Evolutionary conservation across 2,797 vertebrate species (phyloP).

Genomic region (Chaenodraco wilsoni): DNA sequence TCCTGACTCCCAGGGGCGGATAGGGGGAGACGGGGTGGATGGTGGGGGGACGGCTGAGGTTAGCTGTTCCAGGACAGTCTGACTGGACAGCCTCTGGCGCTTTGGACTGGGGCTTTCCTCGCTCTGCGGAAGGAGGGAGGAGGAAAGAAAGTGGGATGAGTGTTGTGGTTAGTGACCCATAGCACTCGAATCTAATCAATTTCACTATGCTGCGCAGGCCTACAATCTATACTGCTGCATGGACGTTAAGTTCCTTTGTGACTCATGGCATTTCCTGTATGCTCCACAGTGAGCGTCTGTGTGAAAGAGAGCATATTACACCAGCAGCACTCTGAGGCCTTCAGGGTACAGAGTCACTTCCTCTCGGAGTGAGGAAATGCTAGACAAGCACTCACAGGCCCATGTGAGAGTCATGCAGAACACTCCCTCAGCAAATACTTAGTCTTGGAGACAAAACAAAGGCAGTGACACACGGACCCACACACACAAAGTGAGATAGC

Average conservation of each 20-base stretch:
- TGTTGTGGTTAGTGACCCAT: slow-evolving; percentile 66
- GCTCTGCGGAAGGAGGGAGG: slow-evolving; percentile 76
- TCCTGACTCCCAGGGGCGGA: slow-evolving; percentile 97
- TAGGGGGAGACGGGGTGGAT: slow-evolving; percentile 94
- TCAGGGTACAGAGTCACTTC: slow-evolving; percentile 78
- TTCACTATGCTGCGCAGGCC: slow-evolving; percentile 44
- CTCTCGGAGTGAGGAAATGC: slow-evolving; percentile 72
- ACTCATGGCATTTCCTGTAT: slow-evolving; percentile 71
- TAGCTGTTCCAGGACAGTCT: slow-evolving; percentile 94
- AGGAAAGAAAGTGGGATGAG: slow-evolving; percentile 4
- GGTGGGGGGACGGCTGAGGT: slow-evolving; percentile 88
- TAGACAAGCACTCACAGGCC: slow-evolving; percentile 64
- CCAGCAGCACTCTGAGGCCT: slow-evolving; percentile 44
- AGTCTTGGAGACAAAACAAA: slow-evolving; percentile 2
- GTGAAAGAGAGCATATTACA: background rate
- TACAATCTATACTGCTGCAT: slow-evolving; percentile 45
- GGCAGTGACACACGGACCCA: background rate
- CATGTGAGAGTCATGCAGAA: slow-evolving; percentile 46
- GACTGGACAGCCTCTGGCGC: slow-evolving; percentile 93
- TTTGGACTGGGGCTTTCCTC: slow-evolving; percentile 98
- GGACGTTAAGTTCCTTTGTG: slow-evolving; percentile 69
- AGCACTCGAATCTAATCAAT: slow-evolving; percentile 58
- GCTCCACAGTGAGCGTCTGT: slow-evolving; percentile 22
- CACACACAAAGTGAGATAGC: slow-evolving; percentile 16
- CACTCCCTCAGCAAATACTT: slow-evolving; percentile 55